Evolutionary conservation across 2,888 invertebrate genomes (phyloP), one percentile per base, ranked within the genome.

Genomic region (Agriopis aurantiaria): DNA sequence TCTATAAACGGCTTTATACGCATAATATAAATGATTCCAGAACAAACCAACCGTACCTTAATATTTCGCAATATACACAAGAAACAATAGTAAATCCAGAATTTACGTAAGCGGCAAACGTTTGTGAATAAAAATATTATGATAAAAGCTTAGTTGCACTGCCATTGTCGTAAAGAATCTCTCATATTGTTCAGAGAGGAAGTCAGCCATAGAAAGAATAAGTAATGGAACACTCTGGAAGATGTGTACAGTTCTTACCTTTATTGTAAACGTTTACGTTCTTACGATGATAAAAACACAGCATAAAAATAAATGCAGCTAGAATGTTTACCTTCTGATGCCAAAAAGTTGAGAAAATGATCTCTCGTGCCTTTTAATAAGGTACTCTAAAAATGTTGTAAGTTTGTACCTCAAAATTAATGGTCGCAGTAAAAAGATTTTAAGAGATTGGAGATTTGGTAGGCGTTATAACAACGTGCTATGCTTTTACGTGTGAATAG

Each of bases 241-340:
- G n/a, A 65, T 56, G 60, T 60, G 14, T 57, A 56, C 64, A 48
- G 40, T 23, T 8, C 55, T 41, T 61, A 56, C 64, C 41, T 65
- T 65, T 55, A 65, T 61, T 56, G 56, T 52, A 52, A 65, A 55
- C 56, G 45, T 61, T 65, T 59, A 68, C 63, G 69, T 60, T 69
- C 49, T 69, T 60, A 41, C 48, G 56, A 55, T 56, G 48, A 48
- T 55, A 56, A 64, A 64, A 56, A 56, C 52, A 49, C 10, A 6
- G 23, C 52, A 41, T 62, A 52, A 62, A 61, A 52, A 52, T 62
- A 62, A 52, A 43, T 56, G 58, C 65, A 56, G 10, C 58, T 45
- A 14, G 14, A 58, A 49, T 11, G 41, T 65, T 65, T 52, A 58
- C 52, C 51, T 65, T 58, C 23, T 62, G 41, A 52, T 12, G 48